These are phyloP conservation scores for Dreissena polymorpha DNA, from an alignment of 1,140 invertebrate species.

Conservation along the genomic window DNA sequence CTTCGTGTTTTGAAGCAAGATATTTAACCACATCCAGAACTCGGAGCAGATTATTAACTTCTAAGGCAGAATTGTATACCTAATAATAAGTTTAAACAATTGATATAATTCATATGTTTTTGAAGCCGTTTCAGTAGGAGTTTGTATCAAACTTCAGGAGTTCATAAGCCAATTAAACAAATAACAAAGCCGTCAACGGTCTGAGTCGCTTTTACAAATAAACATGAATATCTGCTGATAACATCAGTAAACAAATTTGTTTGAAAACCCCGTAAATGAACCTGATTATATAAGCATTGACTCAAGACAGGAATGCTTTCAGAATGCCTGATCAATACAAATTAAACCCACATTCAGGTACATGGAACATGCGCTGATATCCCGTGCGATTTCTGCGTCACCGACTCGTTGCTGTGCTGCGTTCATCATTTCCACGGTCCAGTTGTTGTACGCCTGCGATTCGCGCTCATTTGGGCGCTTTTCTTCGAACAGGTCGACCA, in stretches of 20 bases:
- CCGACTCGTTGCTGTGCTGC: conserved; percentile 8
- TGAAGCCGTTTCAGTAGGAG: not conserved
- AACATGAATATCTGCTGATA: no score
- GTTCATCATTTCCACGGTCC: conserved; percentile 14
- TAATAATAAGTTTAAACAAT: not conserved
- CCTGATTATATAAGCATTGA: not conserved
- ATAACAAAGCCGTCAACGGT: not conserved
- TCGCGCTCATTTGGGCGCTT: conserved; percentile 11
- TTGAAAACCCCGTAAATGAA: not conserved
- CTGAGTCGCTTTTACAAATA: no score
- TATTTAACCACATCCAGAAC: conserved; percentile 15
- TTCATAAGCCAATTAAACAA: not conserved
- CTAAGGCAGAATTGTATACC: conserved; percentile 31
- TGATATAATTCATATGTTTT: not conserved
- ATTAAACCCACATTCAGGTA: conserved; percentile 15
- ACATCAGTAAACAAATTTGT: no score
- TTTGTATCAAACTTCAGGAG: not conserved
- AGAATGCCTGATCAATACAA: not conserved
- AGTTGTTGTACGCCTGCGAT: conserved; percentile 34
- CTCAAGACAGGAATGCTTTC: not conserved
- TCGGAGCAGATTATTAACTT: conserved; percentile 31
- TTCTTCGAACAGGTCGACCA: conserved; percentile 18
- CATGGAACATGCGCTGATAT: conserved; percentile 22
- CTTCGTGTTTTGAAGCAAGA: conserved; percentile 21
- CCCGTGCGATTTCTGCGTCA: not conserved